Evolutionary conservation across 2,888 invertebrate genomes (phyloP), one percentile per base, ranked within the genome.

Genomic region (Callinectes sapidus): DNA sequence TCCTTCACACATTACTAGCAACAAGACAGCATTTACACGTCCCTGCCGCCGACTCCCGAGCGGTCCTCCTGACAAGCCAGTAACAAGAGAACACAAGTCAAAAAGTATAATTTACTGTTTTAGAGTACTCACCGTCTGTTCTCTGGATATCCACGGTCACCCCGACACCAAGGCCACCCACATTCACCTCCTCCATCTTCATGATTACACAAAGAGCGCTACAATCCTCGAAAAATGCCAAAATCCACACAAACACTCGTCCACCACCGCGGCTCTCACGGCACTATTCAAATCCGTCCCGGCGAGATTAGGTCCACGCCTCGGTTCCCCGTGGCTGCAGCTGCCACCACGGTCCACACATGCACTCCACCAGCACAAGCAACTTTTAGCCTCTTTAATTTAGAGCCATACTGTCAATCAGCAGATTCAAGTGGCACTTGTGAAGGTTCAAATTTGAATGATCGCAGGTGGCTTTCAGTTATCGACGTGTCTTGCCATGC

Each of bases 61-160:
- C 71, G 81, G 35, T 81, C 35, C 81, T 81, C 81, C 81, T 35
- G 81, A 81, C 81, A 81, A 39, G 61, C 54, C 48, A 35, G 32
- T 28, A 87, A 87, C 87, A 87, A 48, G 77, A 81, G 48, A 42
- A 28, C 71, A 42, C n/a, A 87, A 61, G 39, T 71, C 28, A 42
- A 91, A n/a, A 8, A 13, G 35, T 28, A 18, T 3, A 16, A n/a
- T 28, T 71, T 18, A 42, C 54, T 32, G 0, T 2, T 55, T 77
- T 55, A 28, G 32, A 18, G 14, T 32, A 93, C 94, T 94, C 92
- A 94, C 94, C 94, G 93, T 94, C 94, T 85, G 93, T 94, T 90
- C 94, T 94, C 86, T 94, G 93, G 87, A 94, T 94, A 71, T 94
- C 94, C 91, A 94, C 93, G 16, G 94, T 90, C 1, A 93, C 92